Evolutionary conservation across 2,113 vertebrate species (phyloP), one percentile per base, ranked within the genome.

Genomic region (Acrocephalus kingi): DNA sequence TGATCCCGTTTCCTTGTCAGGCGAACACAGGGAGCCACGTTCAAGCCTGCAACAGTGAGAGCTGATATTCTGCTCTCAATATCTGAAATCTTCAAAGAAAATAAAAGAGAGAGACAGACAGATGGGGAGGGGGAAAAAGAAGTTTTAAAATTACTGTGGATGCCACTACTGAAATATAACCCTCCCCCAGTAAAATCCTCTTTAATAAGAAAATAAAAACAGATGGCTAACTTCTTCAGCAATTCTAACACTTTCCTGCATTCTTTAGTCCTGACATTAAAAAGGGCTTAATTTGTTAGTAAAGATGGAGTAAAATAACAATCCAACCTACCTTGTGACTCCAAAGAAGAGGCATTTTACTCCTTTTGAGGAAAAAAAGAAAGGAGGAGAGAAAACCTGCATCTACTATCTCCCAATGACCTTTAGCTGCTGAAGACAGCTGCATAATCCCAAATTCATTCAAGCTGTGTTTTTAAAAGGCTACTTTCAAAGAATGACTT

Each of bases 31-130:
- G 98, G 98, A 37, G 98, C 97, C 90, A 99, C 99, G 90, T 99
- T 99, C 95, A 99, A 96, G 67, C 99, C 99, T 74, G 99, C 99
- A 28, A 98, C 97, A 97, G 99, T 99, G 97, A 99, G 98, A 80
- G 99, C 99, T 88, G 99, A 99, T 98, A 99, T 99, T 96, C 99
- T 98, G 95, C 99, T 98, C 97, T 99, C 99, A 54, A 99, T 99
- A 95, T 99, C 99, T 75, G 99, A 99, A 97, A 99, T 98, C 99
- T 99, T 91, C 81, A 98, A 80, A 89, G 91, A 76, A 90, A 93
- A 97, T 89, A 91, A 95, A 22, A 97, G 52, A 95, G 88, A 97
- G 41, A 95, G 84, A 96, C 68, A 96, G 85, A 96, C 89, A 96
- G 89, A 68, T 80, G 81, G 79, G 90, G 93, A 94, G 89, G 89